Evolutionary conservation across 2,797 vertebrate species (phyloP).

Genomic region (Hybognathus amarus): DNA sequence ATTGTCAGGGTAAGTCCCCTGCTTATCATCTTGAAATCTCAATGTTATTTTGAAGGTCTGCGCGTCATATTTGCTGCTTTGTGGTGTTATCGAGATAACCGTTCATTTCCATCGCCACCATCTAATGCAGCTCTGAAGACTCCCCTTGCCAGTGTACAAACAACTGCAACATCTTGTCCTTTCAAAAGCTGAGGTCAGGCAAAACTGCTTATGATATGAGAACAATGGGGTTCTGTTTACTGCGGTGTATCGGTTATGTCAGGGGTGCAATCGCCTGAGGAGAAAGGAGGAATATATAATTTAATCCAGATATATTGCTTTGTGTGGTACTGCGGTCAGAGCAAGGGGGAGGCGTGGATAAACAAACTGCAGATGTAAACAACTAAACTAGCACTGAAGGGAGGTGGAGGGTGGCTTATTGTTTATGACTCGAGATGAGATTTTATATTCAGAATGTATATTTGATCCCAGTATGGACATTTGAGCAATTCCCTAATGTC

Average conservation of each 20-base stretch:
- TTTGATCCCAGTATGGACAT: background rate
- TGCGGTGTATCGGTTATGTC: slow-evolving; percentile 4
- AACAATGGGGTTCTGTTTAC: slow-evolving; percentile 37
- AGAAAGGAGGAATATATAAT: slow-evolving; percentile 69
- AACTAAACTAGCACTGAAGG: slow-evolving; percentile 34
- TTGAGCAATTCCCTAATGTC: background rate
- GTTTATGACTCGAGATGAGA: background rate
- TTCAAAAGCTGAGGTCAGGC: background rate
- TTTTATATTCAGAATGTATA: background rate
- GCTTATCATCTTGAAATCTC: slow-evolving; percentile 4
- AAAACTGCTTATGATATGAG: slow-evolving; percentile 14
- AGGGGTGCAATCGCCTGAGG: slow-evolving; percentile 16
- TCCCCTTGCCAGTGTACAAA: slow-evolving; percentile 1
- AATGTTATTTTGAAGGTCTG: slow-evolving; percentile 11
- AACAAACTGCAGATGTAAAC: slow-evolving; percentile 59
- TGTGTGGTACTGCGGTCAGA: slow-evolving; percentile 65
- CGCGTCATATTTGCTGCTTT: background rate
- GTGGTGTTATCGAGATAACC: background rate
- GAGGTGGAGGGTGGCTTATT: background rate
- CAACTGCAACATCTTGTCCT: slow-evolving; percentile 16
- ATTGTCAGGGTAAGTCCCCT: slow-evolving; percentile 87
- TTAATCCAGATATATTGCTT: slow-evolving; percentile 65
- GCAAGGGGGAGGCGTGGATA: slow-evolving; percentile 52
- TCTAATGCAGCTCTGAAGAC: slow-evolving; percentile 4
- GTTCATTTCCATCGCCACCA: slow-evolving; percentile 16